Base-by-base conservation (phyloP, 1,140 invertebrate species). In the Zeugodacus cucurbitae region DNA sequence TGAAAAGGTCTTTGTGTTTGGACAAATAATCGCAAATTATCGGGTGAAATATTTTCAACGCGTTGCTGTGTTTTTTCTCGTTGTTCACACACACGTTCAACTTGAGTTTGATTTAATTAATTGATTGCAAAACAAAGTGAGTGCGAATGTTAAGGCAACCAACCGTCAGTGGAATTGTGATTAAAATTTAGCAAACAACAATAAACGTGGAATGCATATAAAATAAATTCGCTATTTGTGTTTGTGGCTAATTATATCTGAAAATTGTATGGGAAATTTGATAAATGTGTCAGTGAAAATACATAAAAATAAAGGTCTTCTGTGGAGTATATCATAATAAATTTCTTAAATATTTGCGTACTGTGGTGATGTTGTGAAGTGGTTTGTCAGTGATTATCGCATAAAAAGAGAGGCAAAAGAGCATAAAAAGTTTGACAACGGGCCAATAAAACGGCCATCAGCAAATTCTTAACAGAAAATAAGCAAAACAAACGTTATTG, bases 41-140 rank as follows among this genome's bases (percentile, higher is more conserved):
- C 17, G 37, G 6, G 44, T 82, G 34, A 17, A 22, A 22, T 3
- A 74, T 8, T 82, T 54, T 82, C 44, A 82, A 82, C 74, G 74
- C 74, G 74, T 82, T 82, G 74, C 74, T 82, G 74, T 82, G 74
- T 48, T 82, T 26, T 54, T 82, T 82, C 41, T 82, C 74, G 74
- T 22, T 82, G 20, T 54, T n/a, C n/a, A 82, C 74, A 78, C 74
- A 54, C 74, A 82, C 44, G 74, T 82, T 82, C 74, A 82, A 29
- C 26, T 82, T 82, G 8, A 48, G 41, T 82, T 82, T 82, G 41
- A 82, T 82, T 29, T 82, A 26, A 82, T 48, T 54, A 82, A 82
- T 82, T 82, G 41, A 82, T 82, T 82, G 74, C 44, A 82, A 48
- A 29, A 70, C 34, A 41, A 34, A 48, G 74, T 22, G 74, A 82